Conservation (phyloP, 2,113 vertebrate species). For the Psittacula cyanocephala region DNA sequence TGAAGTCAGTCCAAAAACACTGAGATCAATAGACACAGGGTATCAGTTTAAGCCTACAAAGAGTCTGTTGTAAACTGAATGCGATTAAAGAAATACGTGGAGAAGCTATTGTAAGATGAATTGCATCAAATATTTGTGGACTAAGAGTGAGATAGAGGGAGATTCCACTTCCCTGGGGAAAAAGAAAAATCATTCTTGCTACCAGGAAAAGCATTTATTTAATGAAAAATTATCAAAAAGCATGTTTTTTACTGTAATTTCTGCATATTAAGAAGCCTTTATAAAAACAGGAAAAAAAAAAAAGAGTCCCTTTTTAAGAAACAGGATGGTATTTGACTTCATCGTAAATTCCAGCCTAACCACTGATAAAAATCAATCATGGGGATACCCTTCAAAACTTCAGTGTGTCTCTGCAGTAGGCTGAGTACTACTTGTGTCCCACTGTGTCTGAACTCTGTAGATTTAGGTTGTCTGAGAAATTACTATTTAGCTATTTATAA, state of each 20-base stretch:
- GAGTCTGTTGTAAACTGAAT: background rate
- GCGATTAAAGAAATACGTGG: background rate
- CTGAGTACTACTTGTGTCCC: background rate
- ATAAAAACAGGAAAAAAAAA: background rate
- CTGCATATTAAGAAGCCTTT: background rate
- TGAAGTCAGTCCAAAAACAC: background rate
- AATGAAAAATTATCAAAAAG: background rate
- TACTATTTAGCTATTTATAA: background rate
- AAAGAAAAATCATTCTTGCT: background rate
- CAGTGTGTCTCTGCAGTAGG: background rate
- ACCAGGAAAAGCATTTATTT: background rate
- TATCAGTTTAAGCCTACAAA: background rate
- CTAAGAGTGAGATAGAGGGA: background rate
- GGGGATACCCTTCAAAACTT: background rate
- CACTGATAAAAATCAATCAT: background rate
- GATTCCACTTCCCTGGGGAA: background rate
- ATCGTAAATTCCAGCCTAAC: background rate
- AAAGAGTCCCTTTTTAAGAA: background rate
- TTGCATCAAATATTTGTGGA: background rate
- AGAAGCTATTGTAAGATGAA: background rate
- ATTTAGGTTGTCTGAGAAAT: background rate
- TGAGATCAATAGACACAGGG: background rate
- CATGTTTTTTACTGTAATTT: background rate
- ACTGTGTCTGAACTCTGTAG: background rate
- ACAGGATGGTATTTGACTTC: background rate